Conservation (phyloP, 1,140 invertebrate genomes). For the Heterodera schachtii region DNA sequence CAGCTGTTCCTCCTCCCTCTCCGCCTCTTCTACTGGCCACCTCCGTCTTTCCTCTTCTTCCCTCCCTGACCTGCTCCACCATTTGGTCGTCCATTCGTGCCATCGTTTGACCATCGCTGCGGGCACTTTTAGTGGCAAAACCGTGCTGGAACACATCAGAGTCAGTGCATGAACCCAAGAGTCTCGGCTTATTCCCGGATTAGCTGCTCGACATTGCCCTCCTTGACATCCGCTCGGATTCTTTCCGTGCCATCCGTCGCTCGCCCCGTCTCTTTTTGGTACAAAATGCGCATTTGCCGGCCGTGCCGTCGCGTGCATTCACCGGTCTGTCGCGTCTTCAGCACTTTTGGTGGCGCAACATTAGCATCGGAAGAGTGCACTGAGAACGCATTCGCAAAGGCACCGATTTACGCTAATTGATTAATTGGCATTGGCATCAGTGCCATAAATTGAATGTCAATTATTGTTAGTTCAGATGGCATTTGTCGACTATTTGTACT, state of each 20-base stretch:
- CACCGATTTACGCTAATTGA: slow-evolving; percentile 12
- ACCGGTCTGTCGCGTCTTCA: slow-evolving; percentile 40
- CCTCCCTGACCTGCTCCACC: slow-evolving; percentile 27
- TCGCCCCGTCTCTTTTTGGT: slow-evolving; percentile 44
- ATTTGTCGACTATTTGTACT: background rate
- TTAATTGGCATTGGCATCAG: slow-evolving; percentile 15
- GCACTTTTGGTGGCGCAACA: slow-evolving; percentile 52
- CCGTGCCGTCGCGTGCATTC: slow-evolving; percentile 32
- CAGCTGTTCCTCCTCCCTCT: slow-evolving; percentile 13
- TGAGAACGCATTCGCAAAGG: slow-evolving; percentile 42
- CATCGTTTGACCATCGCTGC: slow-evolving; percentile 35
- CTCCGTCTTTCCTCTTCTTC: background rate
- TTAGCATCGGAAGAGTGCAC: slow-evolving; percentile 43
- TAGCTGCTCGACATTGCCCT: slow-evolving; percentile 7
- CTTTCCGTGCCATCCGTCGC: slow-evolving; percentile 45
- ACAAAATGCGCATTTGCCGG: slow-evolving; percentile 35
- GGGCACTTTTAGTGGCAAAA: slow-evolving; percentile 45
- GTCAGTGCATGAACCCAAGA: slow-evolving; percentile 17
- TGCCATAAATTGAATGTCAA: slow-evolving; percentile 17
- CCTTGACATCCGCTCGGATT: background rate
- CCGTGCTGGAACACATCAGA: slow-evolving; percentile 47
- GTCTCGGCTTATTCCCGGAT: background rate
- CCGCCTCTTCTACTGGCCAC: background rate
- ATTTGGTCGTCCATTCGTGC: slow-evolving; percentile 49
- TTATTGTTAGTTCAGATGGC: background rate